These are phyloP conservation scores for Heliothis virescens DNA, from an alignment of 1,140 invertebrate species.

Conservation along the genomic window DNA sequence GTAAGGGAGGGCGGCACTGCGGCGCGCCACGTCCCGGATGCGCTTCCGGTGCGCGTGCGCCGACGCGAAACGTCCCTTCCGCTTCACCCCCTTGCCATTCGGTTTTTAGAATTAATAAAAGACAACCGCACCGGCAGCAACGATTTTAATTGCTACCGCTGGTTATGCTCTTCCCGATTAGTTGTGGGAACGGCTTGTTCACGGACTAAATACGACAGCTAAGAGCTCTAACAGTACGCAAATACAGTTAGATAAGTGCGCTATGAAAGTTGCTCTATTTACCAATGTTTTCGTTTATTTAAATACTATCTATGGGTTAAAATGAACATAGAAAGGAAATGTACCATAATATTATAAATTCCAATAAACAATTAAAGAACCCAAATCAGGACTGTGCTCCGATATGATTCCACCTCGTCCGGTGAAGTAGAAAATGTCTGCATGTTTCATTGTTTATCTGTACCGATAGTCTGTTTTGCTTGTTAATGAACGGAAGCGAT, in stretches of 20 bases:
- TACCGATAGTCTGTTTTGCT: constrained; percentile 59
- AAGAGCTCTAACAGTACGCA: too few species aligned
- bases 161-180: constrained; percentile 46
- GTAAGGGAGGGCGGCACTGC: constrained; percentile 64
- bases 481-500: constrained; percentile 80
- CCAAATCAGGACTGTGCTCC: constrained; percentile 2
- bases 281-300: too few species aligned
- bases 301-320: too few species aligned
- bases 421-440: background rate
- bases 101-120: constrained; percentile 68
- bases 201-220: too few species aligned
- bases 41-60: constrained; percentile 78
- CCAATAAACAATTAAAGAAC: background rate
- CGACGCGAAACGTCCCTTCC: constrained; percentile 81
- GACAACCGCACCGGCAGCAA: constrained; percentile 44
- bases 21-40: constrained; percentile 82
- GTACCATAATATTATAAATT: background rate
- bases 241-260: too few species aligned
- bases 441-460: constrained; percentile 45
- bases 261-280: too few species aligned
- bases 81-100: constrained; percentile 74
- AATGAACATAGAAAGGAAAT: too few species aligned
- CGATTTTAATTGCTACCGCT: constrained; percentile 53
- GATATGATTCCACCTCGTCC: constrained; percentile 14
- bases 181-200: constrained; percentile 36